Percentiles rank a stretch among this genome's conserved stretches.
Conservation (phyloP, 2,797 vertebrate genomes). For the Artibeus jamaicensis region DNA sequence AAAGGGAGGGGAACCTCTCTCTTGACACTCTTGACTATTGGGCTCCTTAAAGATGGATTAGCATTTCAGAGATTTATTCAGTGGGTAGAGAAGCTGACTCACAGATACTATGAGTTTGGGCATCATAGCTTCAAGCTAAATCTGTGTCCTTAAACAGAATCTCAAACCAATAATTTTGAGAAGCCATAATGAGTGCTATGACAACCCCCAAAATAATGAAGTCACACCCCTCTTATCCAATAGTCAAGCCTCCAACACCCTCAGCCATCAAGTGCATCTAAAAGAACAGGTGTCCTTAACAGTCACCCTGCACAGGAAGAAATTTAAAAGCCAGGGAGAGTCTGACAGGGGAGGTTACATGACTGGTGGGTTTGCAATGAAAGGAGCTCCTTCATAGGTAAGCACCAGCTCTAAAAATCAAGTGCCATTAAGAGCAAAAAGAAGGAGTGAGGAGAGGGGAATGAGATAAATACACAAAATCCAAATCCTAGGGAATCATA, state of each 20-base stretch:
- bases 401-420: neutral
- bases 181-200: constrained; percentile 46
- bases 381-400: neutral
- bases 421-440: neutral
- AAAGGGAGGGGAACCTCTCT: constrained; percentile 24
- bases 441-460: neutral
- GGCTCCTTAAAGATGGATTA: constrained; percentile 67
- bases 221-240: neutral
- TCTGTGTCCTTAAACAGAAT: constrained; percentile 65
- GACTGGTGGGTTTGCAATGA: constrained; percentile 15
- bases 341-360: neutral
- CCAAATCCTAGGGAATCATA: neutral
- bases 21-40: constrained; percentile 54
- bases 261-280: constrained; percentile 35
- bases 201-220: constrained; percentile 58
- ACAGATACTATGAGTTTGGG: constrained; percentile 69
- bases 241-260: constrained; percentile 36
- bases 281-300: neutral
- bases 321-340: constrained; percentile 45
- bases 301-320: neutral
- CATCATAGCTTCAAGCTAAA: constrained; percentile 53
- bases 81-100: constrained; percentile 62
- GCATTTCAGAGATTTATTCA: constrained; percentile 68
- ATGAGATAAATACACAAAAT: neutral
- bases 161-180: constrained; percentile 65